Percentiles rank a stretch among this genome's conserved stretches.
Conservation (phyloP, 92 coral and sea anemone species). For the Heteractis magnifica region DNA sequence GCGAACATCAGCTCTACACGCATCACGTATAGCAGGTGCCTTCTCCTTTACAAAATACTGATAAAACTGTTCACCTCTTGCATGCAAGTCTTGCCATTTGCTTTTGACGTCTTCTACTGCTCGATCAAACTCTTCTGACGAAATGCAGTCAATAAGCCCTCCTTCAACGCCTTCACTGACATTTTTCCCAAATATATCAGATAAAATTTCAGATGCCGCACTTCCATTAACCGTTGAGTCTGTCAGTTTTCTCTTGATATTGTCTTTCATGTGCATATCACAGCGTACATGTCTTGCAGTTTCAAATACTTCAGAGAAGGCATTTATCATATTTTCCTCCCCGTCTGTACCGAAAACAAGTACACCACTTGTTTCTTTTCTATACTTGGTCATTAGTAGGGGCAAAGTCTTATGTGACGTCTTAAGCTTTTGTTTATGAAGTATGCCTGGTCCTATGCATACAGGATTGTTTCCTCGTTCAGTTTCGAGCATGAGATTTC, state of each 20-base stretch:
- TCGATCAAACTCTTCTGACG: background rate
- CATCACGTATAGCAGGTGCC: background rate
- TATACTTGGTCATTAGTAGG: conserved; percentile 30
- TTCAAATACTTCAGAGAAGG: conserved; percentile 29
- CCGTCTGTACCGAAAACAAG: conserved; percentile 36
- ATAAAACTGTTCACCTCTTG: background rate
- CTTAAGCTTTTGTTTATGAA: conserved; percentile 37
- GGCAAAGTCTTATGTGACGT: conserved; percentile 39
- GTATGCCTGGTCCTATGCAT: conserved; percentile 45
- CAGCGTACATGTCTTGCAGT: conserved; percentile 44
- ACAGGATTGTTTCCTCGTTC: conserved; percentile 39
- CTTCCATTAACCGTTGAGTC: background rate
- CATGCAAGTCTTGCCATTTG: background rate
- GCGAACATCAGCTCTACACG: background rate
- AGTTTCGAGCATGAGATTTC: conserved; percentile 39
- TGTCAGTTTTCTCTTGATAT: background rate
- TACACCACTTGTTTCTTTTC: conserved; percentile 30
- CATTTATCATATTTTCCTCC: conserved; percentile 36
- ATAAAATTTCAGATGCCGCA: background rate
- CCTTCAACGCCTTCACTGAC: background rate
- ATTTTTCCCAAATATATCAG: background rate
- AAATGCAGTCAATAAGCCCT: background rate
- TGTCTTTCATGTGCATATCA: conserved; percentile 34
- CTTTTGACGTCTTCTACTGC: background rate
- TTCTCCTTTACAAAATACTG: background rate